Evolutionary conservation across 2,113 vertebrate genomes (phyloP).

Genomic region (Natator depressus): DNA sequence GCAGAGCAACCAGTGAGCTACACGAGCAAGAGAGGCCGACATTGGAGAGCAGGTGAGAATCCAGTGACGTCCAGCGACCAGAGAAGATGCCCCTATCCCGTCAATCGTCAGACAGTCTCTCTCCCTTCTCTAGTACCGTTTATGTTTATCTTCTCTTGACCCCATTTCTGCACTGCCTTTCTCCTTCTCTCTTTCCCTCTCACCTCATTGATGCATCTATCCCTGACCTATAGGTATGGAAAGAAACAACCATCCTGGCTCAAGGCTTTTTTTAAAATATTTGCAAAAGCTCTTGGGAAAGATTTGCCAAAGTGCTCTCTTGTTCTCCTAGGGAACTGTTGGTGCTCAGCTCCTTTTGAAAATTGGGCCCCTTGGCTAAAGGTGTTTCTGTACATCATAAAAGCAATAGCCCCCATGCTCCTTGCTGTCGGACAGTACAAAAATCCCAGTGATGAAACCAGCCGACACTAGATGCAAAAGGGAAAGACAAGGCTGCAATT

Average conservation of each 20-base stretch:
- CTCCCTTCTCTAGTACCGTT: not conserved
- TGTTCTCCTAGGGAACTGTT: not conserved
- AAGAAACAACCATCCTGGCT: not conserved
- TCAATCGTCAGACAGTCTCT: not conserved
- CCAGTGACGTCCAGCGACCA: too few species aligned
- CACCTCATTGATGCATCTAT: not conserved
- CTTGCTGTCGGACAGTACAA: not conserved
- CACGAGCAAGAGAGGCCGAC: not conserved
- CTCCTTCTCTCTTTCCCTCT: not conserved
- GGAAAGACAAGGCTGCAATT: not conserved
- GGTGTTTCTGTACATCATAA: not conserved
- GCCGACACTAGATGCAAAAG: not conserved
- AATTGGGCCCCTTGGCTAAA: not conserved
- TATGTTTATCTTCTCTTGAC: not conserved
- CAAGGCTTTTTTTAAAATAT: not conserved
- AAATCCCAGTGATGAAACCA: not conserved
- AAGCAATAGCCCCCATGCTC: not conserved
- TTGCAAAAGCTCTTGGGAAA: not conserved
- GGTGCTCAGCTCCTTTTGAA: not conserved
- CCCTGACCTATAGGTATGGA: not conserved
- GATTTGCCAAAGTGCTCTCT: not conserved
- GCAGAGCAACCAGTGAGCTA: not conserved
- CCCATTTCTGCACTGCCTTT: not conserved
- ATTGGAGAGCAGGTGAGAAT: not conserved
- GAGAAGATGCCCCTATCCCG: not conserved